These are phyloP conservation scores for Brachynemurus nebulosus DNA, from an alignment of 2,888 invertebrate genomes.

Conservation along the genomic window DNA sequence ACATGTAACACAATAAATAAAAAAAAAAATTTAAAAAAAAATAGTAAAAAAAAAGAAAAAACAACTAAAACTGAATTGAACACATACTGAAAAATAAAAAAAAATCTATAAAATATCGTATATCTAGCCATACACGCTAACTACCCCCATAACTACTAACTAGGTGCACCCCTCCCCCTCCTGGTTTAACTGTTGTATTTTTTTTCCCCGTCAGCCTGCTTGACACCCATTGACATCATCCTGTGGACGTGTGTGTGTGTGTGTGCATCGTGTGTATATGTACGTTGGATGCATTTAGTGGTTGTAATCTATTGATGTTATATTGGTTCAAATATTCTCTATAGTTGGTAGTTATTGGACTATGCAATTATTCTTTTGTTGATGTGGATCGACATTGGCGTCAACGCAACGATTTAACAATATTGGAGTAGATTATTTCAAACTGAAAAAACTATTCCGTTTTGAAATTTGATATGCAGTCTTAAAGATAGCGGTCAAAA, in stretches of 20 bases:
- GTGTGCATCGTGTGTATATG: no score
- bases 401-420: no score
- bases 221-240: background rate
- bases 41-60: background rate
- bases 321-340: background rate
- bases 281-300: conserved; percentile 1
- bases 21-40: background rate
- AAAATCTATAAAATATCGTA: conserved; percentile 2
- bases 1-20: background rate
- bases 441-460: no score
- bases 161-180: background rate
- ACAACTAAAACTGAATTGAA: background rate
- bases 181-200: background rate
- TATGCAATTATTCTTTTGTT: conserved; percentile 1
- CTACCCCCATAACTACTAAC: no score
- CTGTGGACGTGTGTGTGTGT: no score
- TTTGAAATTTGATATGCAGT: no score
- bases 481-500: no score
- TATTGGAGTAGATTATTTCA: no score
- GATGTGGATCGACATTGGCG: background rate
- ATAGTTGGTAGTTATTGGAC: background rate
- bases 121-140: background rate
- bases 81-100: background rate
- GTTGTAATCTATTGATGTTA: background rate
- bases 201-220: background rate